These are phyloP conservation scores for Halcyon smyrnensis DNA, from an alignment of 2,797 vertebrate species.

Conservation along the genomic window DNA sequence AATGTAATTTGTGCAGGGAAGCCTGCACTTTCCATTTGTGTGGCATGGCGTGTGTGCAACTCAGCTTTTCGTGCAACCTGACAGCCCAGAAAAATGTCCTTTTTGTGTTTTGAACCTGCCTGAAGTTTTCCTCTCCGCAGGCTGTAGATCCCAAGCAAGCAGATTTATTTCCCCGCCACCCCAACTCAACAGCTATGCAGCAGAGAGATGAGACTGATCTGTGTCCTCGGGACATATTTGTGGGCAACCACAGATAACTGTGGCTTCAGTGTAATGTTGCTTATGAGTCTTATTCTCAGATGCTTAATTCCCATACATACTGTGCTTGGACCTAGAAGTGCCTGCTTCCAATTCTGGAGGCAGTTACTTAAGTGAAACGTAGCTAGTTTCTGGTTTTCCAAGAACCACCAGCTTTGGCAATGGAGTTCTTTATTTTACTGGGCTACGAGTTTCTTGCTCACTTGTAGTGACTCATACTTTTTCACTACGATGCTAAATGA, in stretches of 20 bases:
- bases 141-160: not conserved
- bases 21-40: not conserved
- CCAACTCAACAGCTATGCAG: not conserved
- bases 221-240: not conserved
- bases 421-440: not conserved
- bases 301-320: not conserved
- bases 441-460: not conserved
- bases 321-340: not conserved
- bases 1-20: not conserved
- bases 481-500: not conserved
- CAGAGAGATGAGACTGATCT: not conserved
- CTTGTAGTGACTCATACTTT: not conserved
- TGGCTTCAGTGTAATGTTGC: not conserved
- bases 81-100: not conserved
- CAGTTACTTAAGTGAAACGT: not conserved
- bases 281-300: not conserved
- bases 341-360: not conserved
- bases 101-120: not conserved
- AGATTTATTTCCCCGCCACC: not conserved
- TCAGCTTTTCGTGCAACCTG: not conserved
- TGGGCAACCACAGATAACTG: not conserved
- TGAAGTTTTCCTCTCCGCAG: not conserved
- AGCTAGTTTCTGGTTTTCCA: not conserved
- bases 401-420: not conserved
- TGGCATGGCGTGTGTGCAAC: not conserved